Percentiles rank a stretch among this genome's conserved stretches.
Conservation (phyloP, 2,113 vertebrate genomes). For the Athene noctua region DNA sequence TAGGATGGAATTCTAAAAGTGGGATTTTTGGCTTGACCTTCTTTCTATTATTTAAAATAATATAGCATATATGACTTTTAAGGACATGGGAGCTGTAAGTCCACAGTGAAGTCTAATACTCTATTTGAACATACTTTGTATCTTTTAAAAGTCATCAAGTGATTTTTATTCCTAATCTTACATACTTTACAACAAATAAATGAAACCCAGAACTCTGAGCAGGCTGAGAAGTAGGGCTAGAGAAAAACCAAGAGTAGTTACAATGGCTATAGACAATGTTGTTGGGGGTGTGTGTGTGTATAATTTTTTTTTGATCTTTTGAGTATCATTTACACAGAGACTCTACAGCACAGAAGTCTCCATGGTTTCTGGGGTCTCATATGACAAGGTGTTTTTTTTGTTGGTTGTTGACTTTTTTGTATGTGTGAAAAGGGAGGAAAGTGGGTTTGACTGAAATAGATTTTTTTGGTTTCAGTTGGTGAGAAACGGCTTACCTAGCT, state of each 20-base stretch:
- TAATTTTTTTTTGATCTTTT: not conserved
- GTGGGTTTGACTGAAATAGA: not conserved
- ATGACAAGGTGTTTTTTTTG: not conserved
- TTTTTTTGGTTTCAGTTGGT: not conserved
- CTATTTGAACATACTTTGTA: not conserved
- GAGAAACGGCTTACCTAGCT: not conserved
- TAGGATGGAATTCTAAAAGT: not conserved
- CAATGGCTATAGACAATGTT: not conserved
- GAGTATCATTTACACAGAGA: not conserved
- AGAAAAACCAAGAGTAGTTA: not conserved
- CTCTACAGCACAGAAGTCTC: not conserved
- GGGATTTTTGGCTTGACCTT: not conserved
- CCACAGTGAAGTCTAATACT: not conserved
- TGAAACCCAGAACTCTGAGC: not conserved
- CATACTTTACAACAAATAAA: not conserved
- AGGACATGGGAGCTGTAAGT: not conserved
- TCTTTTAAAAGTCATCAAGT: not conserved
- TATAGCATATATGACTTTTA: not conserved
- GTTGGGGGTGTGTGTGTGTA: not conserved
- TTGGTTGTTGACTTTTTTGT: not conserved
- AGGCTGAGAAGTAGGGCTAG: not conserved
- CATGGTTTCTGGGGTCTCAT: not conserved
- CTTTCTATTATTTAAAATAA: not conserved
- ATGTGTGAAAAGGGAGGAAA: not conserved
- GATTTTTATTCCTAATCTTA: not conserved